Evolutionary conservation across 2,113 vertebrate genomes (phyloP).

Genomic region (Cyprinodon variegatus): DNA sequence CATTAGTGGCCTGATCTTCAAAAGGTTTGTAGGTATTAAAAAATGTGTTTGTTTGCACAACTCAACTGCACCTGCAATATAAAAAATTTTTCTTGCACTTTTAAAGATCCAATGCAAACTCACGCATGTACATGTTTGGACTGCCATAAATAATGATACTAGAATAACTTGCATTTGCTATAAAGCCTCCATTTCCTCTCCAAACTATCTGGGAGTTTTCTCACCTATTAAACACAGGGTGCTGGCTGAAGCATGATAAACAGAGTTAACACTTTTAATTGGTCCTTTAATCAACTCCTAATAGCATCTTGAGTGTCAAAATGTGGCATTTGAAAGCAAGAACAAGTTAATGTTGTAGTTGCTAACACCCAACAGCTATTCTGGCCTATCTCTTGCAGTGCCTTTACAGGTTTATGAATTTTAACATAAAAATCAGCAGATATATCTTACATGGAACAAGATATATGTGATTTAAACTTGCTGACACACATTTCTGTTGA

Average conservation of each 20-base stretch:
- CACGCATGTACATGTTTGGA: too few species aligned
- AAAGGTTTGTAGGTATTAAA: too few species aligned
- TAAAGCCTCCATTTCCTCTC: background rate
- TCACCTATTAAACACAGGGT: slow-evolving; percentile 8
- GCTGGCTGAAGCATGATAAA: slow-evolving; percentile 6
- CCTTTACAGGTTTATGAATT: slow-evolving; percentile 6
- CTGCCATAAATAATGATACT: too few species aligned
- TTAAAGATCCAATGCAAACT: too few species aligned
- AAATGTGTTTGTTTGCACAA: too few species aligned
- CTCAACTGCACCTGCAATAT: too few species aligned
- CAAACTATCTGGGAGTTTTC: slow-evolving; percentile 1
- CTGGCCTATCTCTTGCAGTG: background rate
- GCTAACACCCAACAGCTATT: slow-evolving; percentile 24
- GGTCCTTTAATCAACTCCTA: slow-evolving; percentile 37
- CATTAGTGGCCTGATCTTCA: too few species aligned
- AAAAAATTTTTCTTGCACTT: too few species aligned
- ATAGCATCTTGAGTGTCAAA: slow-evolving; percentile 45
- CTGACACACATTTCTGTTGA: background rate
- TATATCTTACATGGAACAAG: background rate
- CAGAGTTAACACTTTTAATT: slow-evolving; percentile 35
- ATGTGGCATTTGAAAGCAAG: slow-evolving; percentile 11
- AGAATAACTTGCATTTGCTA: slow-evolving; percentile 8
- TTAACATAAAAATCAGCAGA: background rate
- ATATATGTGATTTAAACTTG: background rate
- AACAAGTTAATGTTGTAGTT: slow-evolving; percentile 25